Percentiles rank a stretch among this genome's conserved stretches.
phyloP scores from a whole-genome alignment of 2,888 invertebrate genomes.

The Falcaria lacertinaria region DNA sequence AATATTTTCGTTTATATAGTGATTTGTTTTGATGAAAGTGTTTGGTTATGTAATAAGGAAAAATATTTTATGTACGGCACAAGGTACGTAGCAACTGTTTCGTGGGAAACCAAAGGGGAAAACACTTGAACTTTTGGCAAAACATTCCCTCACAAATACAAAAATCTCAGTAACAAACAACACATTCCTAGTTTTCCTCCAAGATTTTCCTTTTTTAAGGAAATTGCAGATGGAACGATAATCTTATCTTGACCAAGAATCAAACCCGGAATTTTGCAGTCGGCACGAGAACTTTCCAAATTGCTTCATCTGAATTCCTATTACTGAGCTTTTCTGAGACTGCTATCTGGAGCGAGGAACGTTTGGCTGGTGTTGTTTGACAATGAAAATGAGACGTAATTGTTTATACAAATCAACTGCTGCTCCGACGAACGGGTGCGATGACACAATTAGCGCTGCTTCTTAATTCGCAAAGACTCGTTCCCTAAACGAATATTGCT shows the following conservation, averaged over 20 bases:
- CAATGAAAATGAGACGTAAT: constrained; percentile 31
- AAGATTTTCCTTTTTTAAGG: not conserved
- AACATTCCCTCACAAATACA: not conserved
- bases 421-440: constrained; percentile 20
- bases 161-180: not conserved
- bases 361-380: constrained; percentile 22
- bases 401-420: constrained; percentile 42
- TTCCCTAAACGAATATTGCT: constrained; percentile 61
- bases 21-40: too few species aligned
- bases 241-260: constrained; percentile 21
- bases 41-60: too few species aligned
- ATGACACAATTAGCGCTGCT: constrained; percentile 53
- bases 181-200: not conserved
- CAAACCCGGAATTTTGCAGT: constrained; percentile 18
- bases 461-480: constrained; percentile 58
- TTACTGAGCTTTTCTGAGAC: constrained; percentile 14
- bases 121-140: not conserved
- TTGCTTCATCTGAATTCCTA: constrained; percentile 14
- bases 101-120: too few species aligned
- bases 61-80: too few species aligned
- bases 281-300: constrained; percentile 14
- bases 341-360: constrained; percentile 8
- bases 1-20: too few species aligned
- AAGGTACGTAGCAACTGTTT: too few species aligned
- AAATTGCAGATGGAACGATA: not conserved